These are phyloP conservation scores for Limanda limanda DNA, from an alignment of 2,113 vertebrate genomes.

Conservation along the genomic window DNA sequence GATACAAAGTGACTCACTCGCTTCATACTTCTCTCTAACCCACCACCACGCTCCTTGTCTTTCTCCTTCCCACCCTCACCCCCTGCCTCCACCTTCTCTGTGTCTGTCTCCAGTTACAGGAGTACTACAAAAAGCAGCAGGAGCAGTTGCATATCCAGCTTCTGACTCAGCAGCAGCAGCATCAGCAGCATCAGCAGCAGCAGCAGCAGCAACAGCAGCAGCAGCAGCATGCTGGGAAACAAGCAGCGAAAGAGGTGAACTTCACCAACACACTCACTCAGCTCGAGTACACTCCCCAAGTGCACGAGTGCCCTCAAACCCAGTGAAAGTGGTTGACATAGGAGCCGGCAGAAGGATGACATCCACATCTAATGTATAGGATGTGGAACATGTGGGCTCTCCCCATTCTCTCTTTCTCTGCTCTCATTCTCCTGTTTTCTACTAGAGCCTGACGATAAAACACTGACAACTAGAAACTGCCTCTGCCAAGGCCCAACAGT, in stretches of 20 bases:
- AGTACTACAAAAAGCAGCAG: conserved; percentile 99
- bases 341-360: conserved; percentile 20
- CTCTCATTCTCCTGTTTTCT: not conserved
- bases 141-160: conserved; percentile 98
- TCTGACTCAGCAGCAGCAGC: conserved; percentile 92
- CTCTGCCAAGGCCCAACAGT: no score
- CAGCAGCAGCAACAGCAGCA: conserved; percentile 78
- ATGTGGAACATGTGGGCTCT: conserved; percentile 8
- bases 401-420: not conserved
- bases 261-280: conserved; percentile 54
- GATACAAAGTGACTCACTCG: conserved; percentile 41
- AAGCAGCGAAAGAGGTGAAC: conserved; percentile 95
- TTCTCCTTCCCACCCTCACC: not conserved
- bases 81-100: conserved; percentile 11
- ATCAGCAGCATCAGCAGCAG: conserved; percentile 86
- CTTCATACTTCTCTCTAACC: conserved; percentile 33
- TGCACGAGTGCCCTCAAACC: conserved; percentile 61
- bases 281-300: conserved; percentile 64
- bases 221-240: conserved; percentile 83
- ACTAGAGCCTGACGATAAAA: not conserved
- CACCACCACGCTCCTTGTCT: no score
- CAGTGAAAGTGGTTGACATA: conserved; percentile 57
- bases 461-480: no score
- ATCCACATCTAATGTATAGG: conserved; percentile 33
- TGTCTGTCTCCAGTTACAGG: conserved; percentile 88